Evolutionary conservation across 2,888 invertebrate species (phyloP).

Genomic region (Leptinotarsa rubiginosa): DNA sequence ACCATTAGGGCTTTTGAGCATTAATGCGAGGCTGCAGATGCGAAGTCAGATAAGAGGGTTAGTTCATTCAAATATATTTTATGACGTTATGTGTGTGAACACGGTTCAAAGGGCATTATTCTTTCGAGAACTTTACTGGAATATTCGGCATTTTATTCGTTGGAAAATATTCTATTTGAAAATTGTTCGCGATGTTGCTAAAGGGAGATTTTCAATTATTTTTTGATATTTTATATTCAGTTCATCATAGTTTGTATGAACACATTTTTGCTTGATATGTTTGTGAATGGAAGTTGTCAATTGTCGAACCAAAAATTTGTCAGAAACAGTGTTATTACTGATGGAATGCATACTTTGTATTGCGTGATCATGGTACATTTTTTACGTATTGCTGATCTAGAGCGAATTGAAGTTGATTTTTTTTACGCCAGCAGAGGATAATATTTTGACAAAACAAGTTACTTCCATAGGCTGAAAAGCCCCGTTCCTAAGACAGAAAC

Average conservation of each 20-base stretch:
- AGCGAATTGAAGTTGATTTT: no score
- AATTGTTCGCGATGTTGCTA: neutral
- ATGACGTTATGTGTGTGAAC: constrained; percentile 21
- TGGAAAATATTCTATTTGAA: neutral
- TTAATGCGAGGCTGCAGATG: constrained; percentile 27
- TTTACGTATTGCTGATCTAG: no score
- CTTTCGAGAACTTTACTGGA: neutral
- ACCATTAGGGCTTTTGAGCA: constrained; percentile 24
- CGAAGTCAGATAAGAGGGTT: constrained; percentile 19
- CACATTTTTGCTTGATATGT: neutral
- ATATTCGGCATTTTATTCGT: constrained; percentile 6
- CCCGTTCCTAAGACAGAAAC: no score
- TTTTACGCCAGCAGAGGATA: no score
- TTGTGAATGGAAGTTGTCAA: no score
- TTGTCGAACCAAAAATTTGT: no score
- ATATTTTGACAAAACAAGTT: no score
- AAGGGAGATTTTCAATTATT: neutral
- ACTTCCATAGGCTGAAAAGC: no score
- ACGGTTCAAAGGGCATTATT: constrained; percentile 23
- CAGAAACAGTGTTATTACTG: no score
- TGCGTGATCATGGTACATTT: no score
- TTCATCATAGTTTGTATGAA: neutral
- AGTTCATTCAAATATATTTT: constrained; percentile 26
- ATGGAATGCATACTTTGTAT: no score
- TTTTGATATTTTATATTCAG: neutral